These are phyloP conservation scores for Spodoptera picta DNA, from an alignment of 2,888 invertebrate species.

Conservation along the genomic window DNA sequence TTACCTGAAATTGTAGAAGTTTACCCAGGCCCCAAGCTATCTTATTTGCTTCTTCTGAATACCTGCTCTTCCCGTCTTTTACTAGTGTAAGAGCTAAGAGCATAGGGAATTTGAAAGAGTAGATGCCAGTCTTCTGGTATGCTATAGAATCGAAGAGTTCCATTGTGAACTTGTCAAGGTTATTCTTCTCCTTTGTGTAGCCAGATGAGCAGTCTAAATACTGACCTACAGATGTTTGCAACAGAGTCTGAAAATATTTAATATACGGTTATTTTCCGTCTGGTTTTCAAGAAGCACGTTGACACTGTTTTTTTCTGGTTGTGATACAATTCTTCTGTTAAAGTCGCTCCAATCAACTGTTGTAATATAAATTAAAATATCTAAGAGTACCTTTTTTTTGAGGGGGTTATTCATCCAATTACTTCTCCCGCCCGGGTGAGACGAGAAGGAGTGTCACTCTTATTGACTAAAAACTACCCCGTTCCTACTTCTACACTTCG, in stretches of 20 bases:
- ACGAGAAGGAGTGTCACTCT: too few relatives aligned
- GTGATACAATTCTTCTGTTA: too few relatives aligned
- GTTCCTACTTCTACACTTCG: too few relatives aligned
- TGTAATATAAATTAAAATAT: too few relatives aligned
- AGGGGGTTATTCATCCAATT: too few relatives aligned
- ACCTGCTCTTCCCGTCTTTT: slow-evolving; percentile 15
- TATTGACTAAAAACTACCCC: too few relatives aligned
- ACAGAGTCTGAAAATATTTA: slow-evolving; percentile 22
- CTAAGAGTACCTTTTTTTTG: too few relatives aligned
- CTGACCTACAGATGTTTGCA: slow-evolving; percentile 29
- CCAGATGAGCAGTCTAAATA: slow-evolving; percentile 20
- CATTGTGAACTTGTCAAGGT: slow-evolving; percentile 31
- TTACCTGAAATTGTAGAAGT: slow-evolving; percentile 36
- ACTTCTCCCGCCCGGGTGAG: too few relatives aligned
- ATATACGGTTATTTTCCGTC: too few relatives aligned
- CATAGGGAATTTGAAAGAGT: slow-evolving; percentile 25
- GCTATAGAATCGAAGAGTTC: slow-evolving; percentile 28
- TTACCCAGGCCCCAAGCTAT: slow-evolving; percentile 35
- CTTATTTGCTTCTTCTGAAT: slow-evolving; percentile 4
- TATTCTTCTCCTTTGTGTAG: slow-evolving; percentile 30
- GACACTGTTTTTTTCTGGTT: too few relatives aligned
- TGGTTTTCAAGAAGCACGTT: too few relatives aligned
- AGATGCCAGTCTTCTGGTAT: slow-evolving; percentile 24
- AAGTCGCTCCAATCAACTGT: too few relatives aligned
- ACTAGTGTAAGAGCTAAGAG: slow-evolving; percentile 19